Base-by-base conservation (phyloP, 2,888 invertebrate genomes). In the Cephus sareptanus region DNA sequence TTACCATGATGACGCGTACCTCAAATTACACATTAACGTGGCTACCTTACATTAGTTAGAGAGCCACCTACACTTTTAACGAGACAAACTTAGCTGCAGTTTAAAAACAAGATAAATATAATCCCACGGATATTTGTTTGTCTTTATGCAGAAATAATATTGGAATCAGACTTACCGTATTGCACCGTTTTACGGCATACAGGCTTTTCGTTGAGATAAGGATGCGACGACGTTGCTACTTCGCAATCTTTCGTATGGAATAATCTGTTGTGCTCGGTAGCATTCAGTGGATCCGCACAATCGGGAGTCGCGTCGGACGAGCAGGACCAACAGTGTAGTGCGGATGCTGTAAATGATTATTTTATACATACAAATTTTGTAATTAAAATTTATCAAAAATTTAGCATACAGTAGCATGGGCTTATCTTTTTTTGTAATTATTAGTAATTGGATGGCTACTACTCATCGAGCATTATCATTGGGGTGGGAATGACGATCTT, bases 131-230 rank as follows among this genome's bases (percentile, higher is more conserved):
- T 23, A 23, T 23, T 6, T 40, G 33, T 40, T 13, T 56, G 0
- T 15, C 15, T 56, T 23, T 23, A 2, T 23, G 23, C 23, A 15
- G 23, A 23, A 23, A 9, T 23, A 56, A 56, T 35, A 23, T 33
- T 75, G 73, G 71, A 56, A 76, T 56, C 34, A 70, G 68, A 92
- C 94, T 94, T 92, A 96, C 96, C 94, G 92, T 94, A 94, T 92
- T 95, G 95, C 85, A 95, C 95, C 83, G 94, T 94, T 90, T 96
- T 96, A 89, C 95, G 95, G 92, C 96, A 96, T 79, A 95, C 95
- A 34, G 95, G 94, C 83, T 85, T 91, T 68, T 84, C 85, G 76
- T 84, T 81, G 34, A 82, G 79, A 74, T 85, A 88, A 3, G 85
- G 70, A 15, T 80, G 84, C 15, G 86, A 85, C 6, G 88, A 85